Conservation (phyloP, 2,888 invertebrate genomes). For the Scaptomyza cyrtandrae region DNA sequence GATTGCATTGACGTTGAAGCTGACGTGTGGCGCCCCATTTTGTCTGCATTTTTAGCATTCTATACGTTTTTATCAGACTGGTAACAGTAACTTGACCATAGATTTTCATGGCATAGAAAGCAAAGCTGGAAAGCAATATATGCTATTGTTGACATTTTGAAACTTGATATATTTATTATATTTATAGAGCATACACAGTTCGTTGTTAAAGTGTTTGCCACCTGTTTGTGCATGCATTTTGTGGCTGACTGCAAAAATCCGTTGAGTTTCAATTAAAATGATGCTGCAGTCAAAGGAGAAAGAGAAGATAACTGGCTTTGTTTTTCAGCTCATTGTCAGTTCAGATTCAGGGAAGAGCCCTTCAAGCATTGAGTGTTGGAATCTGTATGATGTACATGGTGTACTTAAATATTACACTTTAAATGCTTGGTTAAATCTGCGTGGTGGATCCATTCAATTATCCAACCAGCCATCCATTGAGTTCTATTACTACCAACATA, state of each 20-base stretch:
- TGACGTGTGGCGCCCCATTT: conserved; percentile 12
- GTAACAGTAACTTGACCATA: conserved; percentile 1
- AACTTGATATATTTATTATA: not conserved
- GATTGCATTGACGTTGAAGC: conserved; percentile 48
- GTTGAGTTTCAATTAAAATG: conserved; percentile 67
- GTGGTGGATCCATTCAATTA: not conserved
- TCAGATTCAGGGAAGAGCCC: not conserved
- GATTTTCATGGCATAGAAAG: not conserved
- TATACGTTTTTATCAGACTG: conserved; percentile 12
- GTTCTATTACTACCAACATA: not conserved
- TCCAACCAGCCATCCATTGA: not conserved
- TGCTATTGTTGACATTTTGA: not conserved
- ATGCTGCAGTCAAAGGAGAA: conserved; percentile 35
- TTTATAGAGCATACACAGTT: conserved; percentile 24
- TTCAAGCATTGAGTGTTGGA: conserved; percentile 3
- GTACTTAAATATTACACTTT: conserved; percentile 5
- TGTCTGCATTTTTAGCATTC: conserved; percentile 12
- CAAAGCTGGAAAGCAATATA: not conserved
- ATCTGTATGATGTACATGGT: not conserved
- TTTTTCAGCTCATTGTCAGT: conserved; percentile 40
- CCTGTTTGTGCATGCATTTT: conserved; percentile 38
- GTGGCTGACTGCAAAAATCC: conserved; percentile 45
- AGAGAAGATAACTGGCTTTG: conserved; percentile 36
- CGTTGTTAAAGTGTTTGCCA: conserved; percentile 19
- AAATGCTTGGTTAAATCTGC: not conserved